Evolutionary conservation across 2,888 invertebrate genomes (phyloP).

Genomic region (Hydriomena furcata): DNA sequence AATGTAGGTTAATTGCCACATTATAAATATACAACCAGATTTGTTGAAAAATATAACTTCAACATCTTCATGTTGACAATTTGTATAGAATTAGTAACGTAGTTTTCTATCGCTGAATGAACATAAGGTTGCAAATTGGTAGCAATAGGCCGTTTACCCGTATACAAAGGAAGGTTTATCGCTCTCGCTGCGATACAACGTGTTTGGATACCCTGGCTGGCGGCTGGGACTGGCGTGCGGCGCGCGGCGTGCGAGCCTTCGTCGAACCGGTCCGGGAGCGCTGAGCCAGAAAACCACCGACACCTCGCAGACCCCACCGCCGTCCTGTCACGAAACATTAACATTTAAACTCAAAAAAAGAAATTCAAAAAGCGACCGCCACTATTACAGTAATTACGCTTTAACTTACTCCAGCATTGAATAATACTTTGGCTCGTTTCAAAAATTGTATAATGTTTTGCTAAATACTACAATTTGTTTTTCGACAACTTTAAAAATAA

Average conservation of each 20-base stretch:
- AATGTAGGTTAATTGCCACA: too few relatives aligned
- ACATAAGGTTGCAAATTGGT: constrained; percentile 63
- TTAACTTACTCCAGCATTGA: constrained; percentile 47
- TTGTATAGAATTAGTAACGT: not conserved
- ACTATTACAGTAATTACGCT: constrained; percentile 69
- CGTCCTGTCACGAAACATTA: constrained; percentile 79
- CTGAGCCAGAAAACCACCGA: constrained; percentile 81
- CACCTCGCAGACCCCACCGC: constrained; percentile 66
- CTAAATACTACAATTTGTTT: constrained; percentile 28
- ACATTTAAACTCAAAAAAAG: constrained; percentile 73
- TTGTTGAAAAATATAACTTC: too few relatives aligned
- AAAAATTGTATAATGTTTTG: constrained; percentile 47
- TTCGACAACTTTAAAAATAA: constrained; percentile 44
- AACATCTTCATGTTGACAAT: not conserved
- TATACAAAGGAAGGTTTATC: constrained; percentile 73
- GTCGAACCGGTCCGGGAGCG: constrained; percentile 77
- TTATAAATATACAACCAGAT: too few relatives aligned
- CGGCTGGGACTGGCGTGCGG: constrained; percentile 18
- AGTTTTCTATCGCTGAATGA: not conserved
- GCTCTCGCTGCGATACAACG: constrained; percentile 67
- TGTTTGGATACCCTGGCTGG: constrained; percentile 66
- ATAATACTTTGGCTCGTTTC: constrained; percentile 45
- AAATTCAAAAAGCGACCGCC: constrained; percentile 62
- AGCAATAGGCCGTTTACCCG: constrained; percentile 70
- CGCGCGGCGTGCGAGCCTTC: constrained; percentile 63